Conservation (phyloP, 2,888 invertebrate genomes). For the Spialia ferax region DNA sequence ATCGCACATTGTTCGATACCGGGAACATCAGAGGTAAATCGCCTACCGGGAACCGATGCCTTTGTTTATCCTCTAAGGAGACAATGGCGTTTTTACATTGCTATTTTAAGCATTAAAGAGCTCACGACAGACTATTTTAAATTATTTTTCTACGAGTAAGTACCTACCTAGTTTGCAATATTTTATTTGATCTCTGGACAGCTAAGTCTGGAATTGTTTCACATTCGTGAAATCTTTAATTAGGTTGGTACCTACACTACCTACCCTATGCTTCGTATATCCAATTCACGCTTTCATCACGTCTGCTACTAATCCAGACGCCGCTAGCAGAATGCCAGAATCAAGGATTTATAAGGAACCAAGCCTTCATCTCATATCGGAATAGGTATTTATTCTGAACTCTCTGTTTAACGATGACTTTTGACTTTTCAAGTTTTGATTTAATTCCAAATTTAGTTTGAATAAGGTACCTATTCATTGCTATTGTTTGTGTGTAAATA, state of each 20-base stretch:
- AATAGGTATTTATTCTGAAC: no score
- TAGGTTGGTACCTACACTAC: no score
- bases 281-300: neutral
- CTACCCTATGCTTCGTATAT: neutral
- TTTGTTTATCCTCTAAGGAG: conserved; percentile 71
- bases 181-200: no score
- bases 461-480: no score
- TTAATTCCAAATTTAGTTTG: no score
- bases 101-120: conserved; percentile 59
- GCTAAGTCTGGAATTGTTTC: neutral
- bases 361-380: no score
- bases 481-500: no score
- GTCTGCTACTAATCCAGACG: neutral
- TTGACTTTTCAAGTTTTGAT: no score
- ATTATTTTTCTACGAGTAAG: conserved; percentile 54
- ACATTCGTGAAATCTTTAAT: neutral
- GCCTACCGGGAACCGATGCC: conserved; percentile 67
- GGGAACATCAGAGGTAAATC: conserved; percentile 62
- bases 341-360: no score
- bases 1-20: conserved; percentile 73
- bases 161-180: neutral
- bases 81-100: conserved; percentile 68
- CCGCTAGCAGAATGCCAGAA: no score
- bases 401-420: no score
- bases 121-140: conserved; percentile 60